phyloP scores from a whole-genome alignment of 2,888 invertebrate species.

The Tachina grossa region DNA sequence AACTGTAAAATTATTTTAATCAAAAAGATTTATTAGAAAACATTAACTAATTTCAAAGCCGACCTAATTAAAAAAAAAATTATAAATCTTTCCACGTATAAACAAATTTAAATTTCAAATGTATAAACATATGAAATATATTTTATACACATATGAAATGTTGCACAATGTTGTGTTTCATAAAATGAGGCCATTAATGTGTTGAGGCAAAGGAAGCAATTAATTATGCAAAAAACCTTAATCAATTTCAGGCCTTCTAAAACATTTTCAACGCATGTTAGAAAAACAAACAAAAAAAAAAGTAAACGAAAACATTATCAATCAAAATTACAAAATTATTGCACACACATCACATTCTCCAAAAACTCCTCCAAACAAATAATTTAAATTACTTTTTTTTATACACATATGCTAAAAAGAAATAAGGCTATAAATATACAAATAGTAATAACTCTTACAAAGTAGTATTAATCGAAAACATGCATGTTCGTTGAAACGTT shows the following conservation, averaged over 20 bases:
- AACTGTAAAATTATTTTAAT: neutral
- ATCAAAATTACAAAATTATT: neutral
- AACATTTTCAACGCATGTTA: neutral
- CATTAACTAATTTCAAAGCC: neutral
- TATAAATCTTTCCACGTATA: neutral
- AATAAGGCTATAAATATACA: neutral
- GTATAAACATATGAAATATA: too few relatives aligned
- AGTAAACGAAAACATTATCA: neutral
- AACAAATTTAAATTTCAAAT: neutral
- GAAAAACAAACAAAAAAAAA: neutral
- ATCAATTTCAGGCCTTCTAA: neutral
- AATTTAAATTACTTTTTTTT: neutral
- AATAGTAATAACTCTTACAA: neutral
- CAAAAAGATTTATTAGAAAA: neutral
- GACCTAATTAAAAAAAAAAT: neutral
- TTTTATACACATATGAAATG: neutral
- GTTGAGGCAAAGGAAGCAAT: neutral
- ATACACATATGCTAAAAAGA: neutral
- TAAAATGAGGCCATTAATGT: neutral
- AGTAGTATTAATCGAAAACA: neutral
- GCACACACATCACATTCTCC: neutral
- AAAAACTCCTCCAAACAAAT: neutral
- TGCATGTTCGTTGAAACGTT: neutral
- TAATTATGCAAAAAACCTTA: slow-evolving; percentile 6
- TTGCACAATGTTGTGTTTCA: neutral